Percentiles rank a stretch among this genome's conserved stretches.
These are phyloP conservation scores for Herpailurus yagouaroundi DNA, from an alignment of 2,113 vertebrate species.

Conservation along the genomic window DNA sequence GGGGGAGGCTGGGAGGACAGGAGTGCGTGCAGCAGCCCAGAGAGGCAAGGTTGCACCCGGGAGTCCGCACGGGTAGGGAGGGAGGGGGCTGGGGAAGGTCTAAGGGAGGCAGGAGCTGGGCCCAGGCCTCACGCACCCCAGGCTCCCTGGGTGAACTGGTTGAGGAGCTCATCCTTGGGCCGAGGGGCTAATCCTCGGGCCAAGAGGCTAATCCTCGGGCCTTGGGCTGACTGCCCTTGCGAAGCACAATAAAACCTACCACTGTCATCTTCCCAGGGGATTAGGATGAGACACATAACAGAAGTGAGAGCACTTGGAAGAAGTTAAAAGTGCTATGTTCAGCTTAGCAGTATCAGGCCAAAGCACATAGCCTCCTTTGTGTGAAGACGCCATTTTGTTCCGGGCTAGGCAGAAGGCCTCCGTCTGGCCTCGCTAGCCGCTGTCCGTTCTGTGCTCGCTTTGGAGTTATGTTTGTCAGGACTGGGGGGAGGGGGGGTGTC, in stretches of 20 bases:
- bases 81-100: not conserved
- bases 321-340: rapidly evolving
- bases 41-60: not conserved
- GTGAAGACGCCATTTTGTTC: not conserved
- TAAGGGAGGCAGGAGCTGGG: not conserved
- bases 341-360: not conserved
- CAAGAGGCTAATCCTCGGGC: not conserved
- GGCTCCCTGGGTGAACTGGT: not conserved
- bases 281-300: not conserved
- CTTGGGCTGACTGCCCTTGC: not conserved
- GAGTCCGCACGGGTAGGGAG: not conserved
- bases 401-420: not conserved
- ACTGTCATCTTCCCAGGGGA: not conserved
- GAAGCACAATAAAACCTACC: not conserved
- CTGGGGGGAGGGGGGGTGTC: not conserved
- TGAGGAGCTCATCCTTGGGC: not conserved
- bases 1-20: not conserved
- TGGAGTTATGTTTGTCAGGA: not conserved
- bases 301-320: not conserved
- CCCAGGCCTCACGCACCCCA: rapidly evolving
- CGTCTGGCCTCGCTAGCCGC: rapidly evolving
- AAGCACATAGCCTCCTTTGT: not conserved
- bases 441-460: not conserved
- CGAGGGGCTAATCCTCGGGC: not conserved
- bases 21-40: rapidly evolving